Percentiles rank a stretch among this genome's conserved stretches.
phyloP scores from a whole-genome alignment of 2,888 invertebrate species.

The Glomeris marginata region DNA sequence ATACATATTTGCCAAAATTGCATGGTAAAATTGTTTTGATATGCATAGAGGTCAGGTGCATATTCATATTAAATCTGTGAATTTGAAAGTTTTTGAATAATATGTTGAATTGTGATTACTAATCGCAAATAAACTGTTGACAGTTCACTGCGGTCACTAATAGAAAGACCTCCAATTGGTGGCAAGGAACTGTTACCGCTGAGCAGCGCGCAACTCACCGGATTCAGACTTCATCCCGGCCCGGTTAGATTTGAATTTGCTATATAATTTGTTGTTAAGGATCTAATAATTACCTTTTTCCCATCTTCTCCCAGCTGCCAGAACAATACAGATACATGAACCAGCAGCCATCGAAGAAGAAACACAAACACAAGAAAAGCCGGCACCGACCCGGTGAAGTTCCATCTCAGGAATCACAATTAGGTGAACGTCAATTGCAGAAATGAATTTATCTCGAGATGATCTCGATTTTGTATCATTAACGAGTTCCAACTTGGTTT shows the following conservation, averaged over 20 bases:
- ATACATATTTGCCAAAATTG: background rate
- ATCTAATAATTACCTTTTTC: background rate
- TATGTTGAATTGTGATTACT: too few species aligned
- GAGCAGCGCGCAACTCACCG: slow-evolving; percentile 73
- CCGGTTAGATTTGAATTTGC: slow-evolving; percentile 40
- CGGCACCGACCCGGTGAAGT: slow-evolving; percentile 31
- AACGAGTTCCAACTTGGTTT: background rate
- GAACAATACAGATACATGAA: slow-evolving; percentile 89
- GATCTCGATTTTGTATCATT: background rate
- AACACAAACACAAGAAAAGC: slow-evolving; percentile 90
- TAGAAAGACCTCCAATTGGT: slow-evolving; percentile 60
- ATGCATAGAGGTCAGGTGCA: too few species aligned
- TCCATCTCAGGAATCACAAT: slow-evolving; percentile 21
- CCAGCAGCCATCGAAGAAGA: slow-evolving; percentile 79
- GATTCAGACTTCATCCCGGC: slow-evolving; percentile 88
- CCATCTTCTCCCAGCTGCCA: slow-evolving; percentile 44
- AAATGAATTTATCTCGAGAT: background rate
- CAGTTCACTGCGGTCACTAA: slow-evolving; percentile 80
- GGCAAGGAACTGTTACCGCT: slow-evolving; percentile 67
- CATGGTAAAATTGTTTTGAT: background rate
- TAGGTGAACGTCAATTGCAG: slow-evolving; percentile 15
- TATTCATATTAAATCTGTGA: too few species aligned
- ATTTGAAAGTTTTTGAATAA: too few species aligned
- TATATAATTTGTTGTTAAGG: background rate
- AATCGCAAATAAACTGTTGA: too few species aligned